Conservation (phyloP, 1,140 invertebrate genomes). For the Zeugodacus cucurbitae region DNA sequence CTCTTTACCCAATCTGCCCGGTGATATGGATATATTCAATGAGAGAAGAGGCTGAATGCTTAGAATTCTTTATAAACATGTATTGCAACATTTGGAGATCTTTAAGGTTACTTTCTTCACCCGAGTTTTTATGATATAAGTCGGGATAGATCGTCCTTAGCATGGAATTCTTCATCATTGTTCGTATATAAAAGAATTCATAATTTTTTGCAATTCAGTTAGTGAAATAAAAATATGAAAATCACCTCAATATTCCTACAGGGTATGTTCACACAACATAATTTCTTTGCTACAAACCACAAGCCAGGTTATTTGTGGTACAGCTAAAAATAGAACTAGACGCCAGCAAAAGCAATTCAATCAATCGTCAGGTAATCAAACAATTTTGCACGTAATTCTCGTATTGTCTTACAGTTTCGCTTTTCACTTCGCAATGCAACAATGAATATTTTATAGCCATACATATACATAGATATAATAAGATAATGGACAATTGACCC, state of each 20-base stretch:
- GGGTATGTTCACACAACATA: neutral
- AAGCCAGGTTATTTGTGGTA: neutral
- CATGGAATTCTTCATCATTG: too few species aligned
- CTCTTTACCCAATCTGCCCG: too few species aligned
- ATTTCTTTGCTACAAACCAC: neutral
- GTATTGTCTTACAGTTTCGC: neutral
- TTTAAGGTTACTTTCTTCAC: too few species aligned
- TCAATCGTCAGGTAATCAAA: slow-evolving; percentile 20
- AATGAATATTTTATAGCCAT: neutral
- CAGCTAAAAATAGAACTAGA: neutral
- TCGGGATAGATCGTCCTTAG: too few species aligned
- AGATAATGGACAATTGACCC: neutral
- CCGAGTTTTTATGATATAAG: too few species aligned
- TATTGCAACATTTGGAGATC: too few species aligned
- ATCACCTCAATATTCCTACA: neutral
- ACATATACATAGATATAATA: neutral
- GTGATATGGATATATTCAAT: too few species aligned
- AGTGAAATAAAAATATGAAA: too few species aligned
- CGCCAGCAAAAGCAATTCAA: neutral
- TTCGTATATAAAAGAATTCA: too few species aligned
- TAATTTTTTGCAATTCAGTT: too few species aligned
- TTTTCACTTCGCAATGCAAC: neutral
- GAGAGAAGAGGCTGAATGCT: too few species aligned
- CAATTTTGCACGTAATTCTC: neutral
- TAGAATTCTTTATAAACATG: too few species aligned